Conservation (phyloP, 2,797 vertebrate species). For the Lepidocolaptes lacrymiger region DNA sequence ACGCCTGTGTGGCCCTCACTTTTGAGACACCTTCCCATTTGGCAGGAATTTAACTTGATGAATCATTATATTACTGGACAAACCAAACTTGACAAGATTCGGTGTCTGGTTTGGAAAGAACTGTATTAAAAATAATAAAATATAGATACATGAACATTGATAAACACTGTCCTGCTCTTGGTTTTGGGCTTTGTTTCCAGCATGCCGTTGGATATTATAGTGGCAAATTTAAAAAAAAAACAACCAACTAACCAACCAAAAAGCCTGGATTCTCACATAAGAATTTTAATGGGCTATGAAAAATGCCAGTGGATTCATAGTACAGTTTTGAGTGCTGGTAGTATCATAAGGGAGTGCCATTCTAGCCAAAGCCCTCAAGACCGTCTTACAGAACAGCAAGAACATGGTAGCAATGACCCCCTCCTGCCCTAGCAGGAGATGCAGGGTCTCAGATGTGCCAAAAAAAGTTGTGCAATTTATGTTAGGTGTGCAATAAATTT, state of each 20-base stretch:
- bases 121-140: neutral
- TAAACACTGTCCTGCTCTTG: neutral
- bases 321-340: neutral
- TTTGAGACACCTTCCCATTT: neutral
- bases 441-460: neutral
- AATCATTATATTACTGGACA: neutral
- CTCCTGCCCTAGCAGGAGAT: neutral
- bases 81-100: neutral
- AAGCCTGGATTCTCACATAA: neutral
- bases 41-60: neutral
- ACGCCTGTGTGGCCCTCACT: neutral
- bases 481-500: neutral
- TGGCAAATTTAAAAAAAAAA: neutral
- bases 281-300: neutral
- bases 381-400: neutral
- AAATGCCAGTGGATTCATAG: neutral
- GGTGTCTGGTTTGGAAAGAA: neutral
- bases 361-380: neutral
- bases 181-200: neutral
- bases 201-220: neutral
- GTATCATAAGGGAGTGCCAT: fast-evolving
- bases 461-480: neutral
- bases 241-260: neutral
- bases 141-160: neutral
- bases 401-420: neutral